Evolutionary conservation across 1,140 invertebrate species (phyloP).

Genomic region (Glossosoma conforme): DNA sequence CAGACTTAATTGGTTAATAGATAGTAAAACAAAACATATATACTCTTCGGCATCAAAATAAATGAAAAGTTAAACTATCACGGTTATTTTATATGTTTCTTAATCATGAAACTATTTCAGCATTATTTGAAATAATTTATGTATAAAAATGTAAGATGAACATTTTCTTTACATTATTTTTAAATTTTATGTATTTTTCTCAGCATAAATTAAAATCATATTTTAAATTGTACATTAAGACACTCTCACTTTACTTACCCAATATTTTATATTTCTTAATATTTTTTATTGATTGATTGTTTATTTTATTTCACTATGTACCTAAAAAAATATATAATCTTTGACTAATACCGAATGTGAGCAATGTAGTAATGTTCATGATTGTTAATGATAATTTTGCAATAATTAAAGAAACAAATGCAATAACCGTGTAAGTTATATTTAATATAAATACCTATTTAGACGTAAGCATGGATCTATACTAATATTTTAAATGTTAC

Average conservation of each 20-base stretch:
- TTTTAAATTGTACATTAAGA: not conserved
- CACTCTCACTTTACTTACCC: not conserved
- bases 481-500: conserved; percentile 11
- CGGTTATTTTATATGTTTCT: not conserved
- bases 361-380: no score
- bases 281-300: not conserved
- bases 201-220: no score
- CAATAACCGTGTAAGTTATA: conserved; percentile 10
- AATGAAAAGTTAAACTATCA: not conserved
- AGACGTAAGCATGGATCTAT: conserved; percentile 8
- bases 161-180: not conserved
- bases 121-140: not conserved
- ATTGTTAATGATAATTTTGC: not conserved
- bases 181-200: no score
- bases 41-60: conserved; percentile 8
- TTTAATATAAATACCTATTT: conserved; percentile 9
- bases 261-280: not conserved
- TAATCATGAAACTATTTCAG: not conserved
- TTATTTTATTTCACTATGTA: no score
- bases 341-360: no score
- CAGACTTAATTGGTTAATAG: conserved; percentile 4
- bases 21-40: conserved; percentile 16
- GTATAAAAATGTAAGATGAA: not conserved
- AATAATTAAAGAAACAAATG: conserved; percentile 2
- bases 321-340: no score